Base-by-base conservation (phyloP, 2,888 invertebrate species). In the Drosophila prolongata region DNA sequence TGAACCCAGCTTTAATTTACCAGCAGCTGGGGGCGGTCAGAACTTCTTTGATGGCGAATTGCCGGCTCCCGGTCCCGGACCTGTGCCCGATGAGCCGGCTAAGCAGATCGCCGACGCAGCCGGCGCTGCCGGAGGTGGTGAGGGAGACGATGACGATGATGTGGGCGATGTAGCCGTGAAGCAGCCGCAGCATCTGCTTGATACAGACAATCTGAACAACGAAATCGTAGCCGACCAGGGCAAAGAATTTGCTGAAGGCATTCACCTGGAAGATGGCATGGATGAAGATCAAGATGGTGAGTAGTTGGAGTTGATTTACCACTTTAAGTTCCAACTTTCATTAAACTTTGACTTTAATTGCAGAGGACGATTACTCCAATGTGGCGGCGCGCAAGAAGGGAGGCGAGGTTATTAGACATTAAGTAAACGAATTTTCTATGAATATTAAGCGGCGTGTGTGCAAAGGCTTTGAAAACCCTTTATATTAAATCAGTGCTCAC, bases 361-460 rank as follows among this genome's bases (percentile, higher is more conserved):
- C 86, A 93, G 93, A 93, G 90, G 94, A 94, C 87, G 93, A 92
- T 71, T 94, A 93, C 75, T 93, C 92, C 60, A 93, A 93, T 87
- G 92, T 90, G 43, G 92, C 92, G 54, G 92, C 90, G 37, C 89
- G 92, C 10, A 92, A 93, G 73, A 92, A 92, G 72, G 93, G 93
- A 74, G 94, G 93, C 46, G 92, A 92, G 72, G 93, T 92, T 60
- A 93, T 93, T 78, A 91, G 94, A 80, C 92, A 93, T 85, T 93
- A 91, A 74, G 43, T 40, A 49, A 47, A 9, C 16, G 5, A 61
- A 35, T 37, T 53, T 65, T 11, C 50, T 38, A 13, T 44, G 40
- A 57, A 13, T 38, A 34, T 43, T 42, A 16, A 49, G 57, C 57
- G 72, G 64, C 47, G 72, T 47, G 46, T 73, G 74, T 52, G 75